A percentile compares a stretch with the other conserved stretches of the same genome.
These are phyloP conservation scores for Eriosoma lanigerum DNA, from an alignment of 1,140 invertebrate genomes.

Conservation along the genomic window DNA sequence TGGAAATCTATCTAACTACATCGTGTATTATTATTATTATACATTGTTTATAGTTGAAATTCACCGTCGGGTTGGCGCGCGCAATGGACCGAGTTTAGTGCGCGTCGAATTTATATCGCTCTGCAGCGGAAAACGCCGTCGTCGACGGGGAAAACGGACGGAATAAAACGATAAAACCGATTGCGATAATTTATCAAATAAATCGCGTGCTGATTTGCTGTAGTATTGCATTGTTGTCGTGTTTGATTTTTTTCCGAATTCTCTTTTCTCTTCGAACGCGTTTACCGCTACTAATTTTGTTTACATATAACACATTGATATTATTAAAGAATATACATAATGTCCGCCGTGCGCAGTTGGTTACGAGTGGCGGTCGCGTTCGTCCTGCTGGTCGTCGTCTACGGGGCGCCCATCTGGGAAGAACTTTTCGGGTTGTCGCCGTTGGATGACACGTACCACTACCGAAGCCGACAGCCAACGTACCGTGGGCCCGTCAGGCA, in stretches of 20 bases:
- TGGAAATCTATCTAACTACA: background rate
- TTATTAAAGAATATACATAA: too few species aligned
- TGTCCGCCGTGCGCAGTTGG: background rate
- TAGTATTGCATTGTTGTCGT: background rate
- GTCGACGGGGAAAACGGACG: background rate
- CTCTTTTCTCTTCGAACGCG: background rate
- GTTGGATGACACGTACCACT: background rate
- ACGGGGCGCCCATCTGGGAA: conserved; percentile 44
- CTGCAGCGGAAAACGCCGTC: background rate
- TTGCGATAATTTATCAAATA: too few species aligned
- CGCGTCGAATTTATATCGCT: conserved; percentile 5
- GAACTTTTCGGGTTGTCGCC: conserved; percentile 12
- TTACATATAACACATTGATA: too few species aligned
- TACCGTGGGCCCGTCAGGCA: background rate
- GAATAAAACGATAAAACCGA: too few species aligned
- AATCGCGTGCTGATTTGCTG: background rate
- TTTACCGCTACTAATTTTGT: background rate
- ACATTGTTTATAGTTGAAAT: too few species aligned
- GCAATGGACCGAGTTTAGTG: conserved; percentile 33
- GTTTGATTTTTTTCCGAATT: background rate
- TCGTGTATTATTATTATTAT: too few species aligned
- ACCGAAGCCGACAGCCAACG: background rate
- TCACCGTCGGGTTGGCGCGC: background rate
- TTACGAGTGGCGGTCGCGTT: conserved; percentile 6
- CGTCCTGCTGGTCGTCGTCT: conserved; percentile 24